A percentile compares a stretch with the other conserved stretches of the same genome.
These are phyloP conservation scores for Philonicus albiceps DNA, from an alignment of 2,888 invertebrate genomes.

Conservation along the genomic window DNA sequence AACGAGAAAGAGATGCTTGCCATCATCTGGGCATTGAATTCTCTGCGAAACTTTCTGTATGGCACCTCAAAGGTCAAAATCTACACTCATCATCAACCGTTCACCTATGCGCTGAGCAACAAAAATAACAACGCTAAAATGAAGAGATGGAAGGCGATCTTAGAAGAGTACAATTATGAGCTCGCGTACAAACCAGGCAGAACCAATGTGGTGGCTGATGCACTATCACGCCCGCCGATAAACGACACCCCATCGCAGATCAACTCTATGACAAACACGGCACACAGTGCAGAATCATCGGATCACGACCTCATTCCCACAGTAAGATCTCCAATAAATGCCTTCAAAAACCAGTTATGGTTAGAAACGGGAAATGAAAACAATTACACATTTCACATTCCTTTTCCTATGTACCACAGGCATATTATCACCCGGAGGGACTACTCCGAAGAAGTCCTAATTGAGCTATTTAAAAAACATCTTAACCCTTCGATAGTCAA, in stretches of 20 bases:
- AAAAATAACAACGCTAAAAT: constrained; percentile 39
- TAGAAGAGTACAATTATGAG: constrained; percentile 17
- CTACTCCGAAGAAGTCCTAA: background rate
- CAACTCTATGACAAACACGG: too few relatives aligned
- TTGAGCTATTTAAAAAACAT: background rate
- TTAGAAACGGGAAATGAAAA: background rate
- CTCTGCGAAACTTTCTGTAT: constrained; percentile 56
- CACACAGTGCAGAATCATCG: too few relatives aligned
- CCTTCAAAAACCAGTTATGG: background rate
- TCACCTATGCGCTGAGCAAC: constrained; percentile 20
- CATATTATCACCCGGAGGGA: background rate
- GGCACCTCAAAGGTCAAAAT: constrained; percentile 49
- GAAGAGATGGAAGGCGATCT: constrained; percentile 33
- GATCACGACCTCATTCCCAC: too few relatives aligned
- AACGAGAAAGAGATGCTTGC: too few relatives aligned
- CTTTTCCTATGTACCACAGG: background rate
- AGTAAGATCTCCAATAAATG: constrained; percentile 24
- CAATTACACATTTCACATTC: background rate
- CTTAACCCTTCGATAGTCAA: constrained; percentile 13
- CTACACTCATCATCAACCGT: constrained; percentile 31
- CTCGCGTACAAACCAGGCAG: constrained; percentile 57
- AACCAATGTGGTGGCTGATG: constrained; percentile 52
- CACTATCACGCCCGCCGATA: constrained; percentile 38
- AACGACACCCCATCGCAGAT: too few relatives aligned
- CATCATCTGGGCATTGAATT: too few relatives aligned